Conservation (phyloP, 2,113 vertebrate genomes). For the Alosa alosa region DNA sequence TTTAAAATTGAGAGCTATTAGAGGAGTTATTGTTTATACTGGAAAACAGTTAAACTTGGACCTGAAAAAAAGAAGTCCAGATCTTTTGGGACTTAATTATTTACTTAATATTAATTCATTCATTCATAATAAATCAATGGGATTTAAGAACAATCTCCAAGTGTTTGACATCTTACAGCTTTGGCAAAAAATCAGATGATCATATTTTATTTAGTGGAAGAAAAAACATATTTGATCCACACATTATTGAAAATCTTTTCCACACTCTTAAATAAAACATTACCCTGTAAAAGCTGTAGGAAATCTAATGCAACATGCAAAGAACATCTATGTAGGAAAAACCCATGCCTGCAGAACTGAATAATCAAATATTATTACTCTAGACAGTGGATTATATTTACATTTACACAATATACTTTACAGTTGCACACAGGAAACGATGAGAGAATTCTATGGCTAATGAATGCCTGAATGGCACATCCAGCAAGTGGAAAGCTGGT, state of each 20-base stretch:
- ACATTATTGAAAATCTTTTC: slow-evolving; percentile 54
- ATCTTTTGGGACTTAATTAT: background rate
- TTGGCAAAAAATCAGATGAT: slow-evolving; percentile 29
- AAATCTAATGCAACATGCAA: slow-evolving; percentile 31
- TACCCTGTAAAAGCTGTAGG: slow-evolving; percentile 33
- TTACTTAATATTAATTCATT: background rate
- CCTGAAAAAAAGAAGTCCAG: background rate
- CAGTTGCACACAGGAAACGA: background rate
- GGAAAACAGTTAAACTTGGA: background rate
- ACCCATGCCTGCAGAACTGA: background rate
- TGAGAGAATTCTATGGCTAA: background rate
- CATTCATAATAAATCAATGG: background rate
- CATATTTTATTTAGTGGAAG: slow-evolving; percentile 55
- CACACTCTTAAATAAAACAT: slow-evolving; percentile 56
- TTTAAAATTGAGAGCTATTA: background rate
- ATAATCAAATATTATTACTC: background rate
- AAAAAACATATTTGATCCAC: slow-evolving; percentile 56
- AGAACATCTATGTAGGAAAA: background rate
- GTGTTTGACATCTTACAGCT: slow-evolving; percentile 16
- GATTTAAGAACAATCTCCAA: slow-evolving; percentile 1
- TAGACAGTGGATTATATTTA: background rate
- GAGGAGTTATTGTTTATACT: background rate
- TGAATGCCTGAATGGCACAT: background rate
- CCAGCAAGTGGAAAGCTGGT: too few relatives aligned
- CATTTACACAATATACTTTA: background rate